phyloP scores from a whole-genome alignment of 2,113 vertebrate species.

The Paracanthobrama guichenoti region DNA sequence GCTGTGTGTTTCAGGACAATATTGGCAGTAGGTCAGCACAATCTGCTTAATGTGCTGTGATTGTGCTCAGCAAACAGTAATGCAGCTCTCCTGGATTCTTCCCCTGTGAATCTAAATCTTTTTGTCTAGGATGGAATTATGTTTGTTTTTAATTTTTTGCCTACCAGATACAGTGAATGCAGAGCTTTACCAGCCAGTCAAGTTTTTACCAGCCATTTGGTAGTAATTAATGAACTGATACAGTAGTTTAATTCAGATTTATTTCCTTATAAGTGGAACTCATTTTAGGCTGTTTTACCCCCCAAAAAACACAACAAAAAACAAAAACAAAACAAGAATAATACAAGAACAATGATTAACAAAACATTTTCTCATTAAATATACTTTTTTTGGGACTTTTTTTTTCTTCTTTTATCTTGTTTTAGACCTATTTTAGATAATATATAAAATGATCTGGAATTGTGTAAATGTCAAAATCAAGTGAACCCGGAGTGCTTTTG shows the following conservation, averaged over 20 bases:
- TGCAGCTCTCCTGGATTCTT: not conserved
- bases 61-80: not conserved
- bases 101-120: not conserved
- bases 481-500: not conserved
- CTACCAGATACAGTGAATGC: not conserved
- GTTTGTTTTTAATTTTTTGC: no score
- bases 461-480: not conserved
- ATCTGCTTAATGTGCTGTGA: not conserved
- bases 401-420: not conserved
- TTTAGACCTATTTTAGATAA: not conserved
- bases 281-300: not conserved
- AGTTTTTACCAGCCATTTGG: not conserved
- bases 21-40: not conserved
- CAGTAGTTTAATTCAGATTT: not conserved
- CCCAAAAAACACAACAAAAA: no score
- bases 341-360: not conserved
- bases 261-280: not conserved
- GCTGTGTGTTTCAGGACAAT: not conserved
- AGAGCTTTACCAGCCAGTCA: not conserved
- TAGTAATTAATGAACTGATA: not conserved
- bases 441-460: not conserved
- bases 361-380: not conserved
- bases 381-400: not conserved
- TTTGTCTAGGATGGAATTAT: not conserved
- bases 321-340: no score